Base-by-base conservation (phyloP, 1,140 invertebrate species). In the Halictus rubicundus region DNA sequence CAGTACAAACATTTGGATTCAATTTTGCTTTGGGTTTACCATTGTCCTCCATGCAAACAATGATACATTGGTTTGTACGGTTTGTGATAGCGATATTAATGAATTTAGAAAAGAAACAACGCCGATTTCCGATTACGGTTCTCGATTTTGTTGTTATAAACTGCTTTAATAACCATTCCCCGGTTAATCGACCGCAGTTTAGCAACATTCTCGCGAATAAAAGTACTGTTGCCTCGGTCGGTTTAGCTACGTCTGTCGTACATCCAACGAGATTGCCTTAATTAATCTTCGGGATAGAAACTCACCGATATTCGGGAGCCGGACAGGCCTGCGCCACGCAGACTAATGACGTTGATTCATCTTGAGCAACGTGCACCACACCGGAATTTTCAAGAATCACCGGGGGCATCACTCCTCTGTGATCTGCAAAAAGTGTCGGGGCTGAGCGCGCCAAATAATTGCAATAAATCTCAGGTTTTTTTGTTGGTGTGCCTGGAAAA, bases 271-370 rank as follows among this genome's bases (percentile, higher is more conserved):
- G 63, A 76, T 78, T 42, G 27, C 59, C 16, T 23, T 71, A 65
- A 71, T 72, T 63, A 61, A 68, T 80, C 65, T 54, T 60, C 19
- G 14, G 0, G 42, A 75, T 75, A n/a, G 61, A 72, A 70, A 81
- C 88, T 94, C 94, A 96, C 96, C 95, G 94, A 91, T 96, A 96
- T 91, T 96, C 95, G 23, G 96, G 95, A 42, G 95, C 93, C 65
- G 96, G 96, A 91, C 96, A 96, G 66, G 95, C 96, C 87, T 96
- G 95, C 19, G 96, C 95, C 59, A 96, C 94, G 90, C 96, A 96
- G 57, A 96, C 93, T 77, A 96, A 91, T 49, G 96, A 96, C 23
- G 95, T 96, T 59, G 95, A 96, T 90, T 97, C 96, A 82, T 96
- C 96, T 92, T 96, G 95, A 59, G 94, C 94, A 23, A 96, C 95